Percentiles rank a stretch among this genome's conserved stretches.
Evolutionary conservation across 2,888 invertebrate species (phyloP).

Genomic region (Argyresthia albistria): DNA sequence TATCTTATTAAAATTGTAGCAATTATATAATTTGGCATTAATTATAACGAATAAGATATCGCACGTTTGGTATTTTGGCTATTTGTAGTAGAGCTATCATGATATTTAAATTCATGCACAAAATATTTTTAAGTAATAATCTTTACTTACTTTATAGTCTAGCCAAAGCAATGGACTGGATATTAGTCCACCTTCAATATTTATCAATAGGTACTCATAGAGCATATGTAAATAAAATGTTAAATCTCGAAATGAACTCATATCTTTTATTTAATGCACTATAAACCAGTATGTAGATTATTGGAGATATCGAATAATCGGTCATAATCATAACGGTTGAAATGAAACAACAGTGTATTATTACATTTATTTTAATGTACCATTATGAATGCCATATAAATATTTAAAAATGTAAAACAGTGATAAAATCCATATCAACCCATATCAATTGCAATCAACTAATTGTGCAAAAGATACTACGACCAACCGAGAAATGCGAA

Average conservation of each 20-base stretch:
- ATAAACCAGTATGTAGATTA: not conserved
- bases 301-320: not conserved
- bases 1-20: too few relatives aligned
- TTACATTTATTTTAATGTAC: constrained; percentile 71
- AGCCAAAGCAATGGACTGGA: too few relatives aligned
- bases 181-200: too few relatives aligned
- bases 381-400: constrained; percentile 70
- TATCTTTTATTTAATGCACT: not conserved
- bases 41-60: too few relatives aligned
- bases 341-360: constrained; percentile 51
- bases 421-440: constrained; percentile 72
- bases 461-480: constrained; percentile 52
- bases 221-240: constrained; percentile 2
- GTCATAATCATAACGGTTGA: too few relatives aligned
- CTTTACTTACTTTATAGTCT: too few relatives aligned
- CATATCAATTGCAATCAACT: constrained; percentile 51
- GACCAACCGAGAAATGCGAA: constrained; percentile 22
- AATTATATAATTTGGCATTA: too few relatives aligned
- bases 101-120: too few relatives aligned
- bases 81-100: too few relatives aligned
- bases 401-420: constrained; percentile 74
- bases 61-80: too few relatives aligned
- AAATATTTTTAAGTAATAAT: too few relatives aligned
- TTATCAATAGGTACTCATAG: too few relatives aligned
- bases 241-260: not conserved